A percentile compares a stretch with the other conserved stretches of the same genome.
phyloP scores from a whole-genome alignment of 2,797 vertebrate genomes.

The Coilia nasus region DNA sequence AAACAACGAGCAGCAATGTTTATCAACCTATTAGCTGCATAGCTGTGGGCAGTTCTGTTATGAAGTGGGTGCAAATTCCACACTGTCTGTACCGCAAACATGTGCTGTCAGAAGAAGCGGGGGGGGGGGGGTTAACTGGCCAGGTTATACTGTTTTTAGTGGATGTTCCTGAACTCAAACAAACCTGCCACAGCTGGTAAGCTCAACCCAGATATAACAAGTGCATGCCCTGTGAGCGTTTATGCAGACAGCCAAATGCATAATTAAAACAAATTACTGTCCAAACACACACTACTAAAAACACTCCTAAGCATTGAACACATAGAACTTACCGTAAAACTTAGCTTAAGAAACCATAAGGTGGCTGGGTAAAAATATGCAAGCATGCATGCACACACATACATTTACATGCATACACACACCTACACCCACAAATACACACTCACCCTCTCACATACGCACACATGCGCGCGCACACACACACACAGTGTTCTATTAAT shows the following conservation, averaged over 20 bases:
- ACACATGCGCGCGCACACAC: background rate
- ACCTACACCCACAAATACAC: constrained; percentile 27
- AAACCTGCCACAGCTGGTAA: background rate
- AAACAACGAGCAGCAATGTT: background rate
- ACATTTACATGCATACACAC: background rate
- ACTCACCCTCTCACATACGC: constrained; percentile 22
- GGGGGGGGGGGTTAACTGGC: background rate
- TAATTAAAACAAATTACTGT: background rate
- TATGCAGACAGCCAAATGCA: background rate
- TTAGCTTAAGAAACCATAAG: no score
- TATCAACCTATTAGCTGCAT: constrained; percentile 3
- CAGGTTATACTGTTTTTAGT: background rate
- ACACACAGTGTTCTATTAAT: constrained; percentile 29
- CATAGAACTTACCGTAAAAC: background rate
- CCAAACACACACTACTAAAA: background rate
- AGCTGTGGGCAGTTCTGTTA: background rate
- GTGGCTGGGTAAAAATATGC: background rate
- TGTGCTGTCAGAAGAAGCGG: background rate
- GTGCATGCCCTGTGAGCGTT: background rate
- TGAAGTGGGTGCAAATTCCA: constrained; percentile 2
- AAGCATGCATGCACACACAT: constrained; percentile 15
- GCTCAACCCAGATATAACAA: background rate
- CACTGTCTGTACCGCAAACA: constrained; percentile 9
- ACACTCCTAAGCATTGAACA: background rate
- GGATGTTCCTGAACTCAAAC: background rate